These are phyloP conservation scores for Yoshiicerus persimilis DNA, from an alignment of 1,140 invertebrate genomes.

Conservation along the genomic window DNA sequence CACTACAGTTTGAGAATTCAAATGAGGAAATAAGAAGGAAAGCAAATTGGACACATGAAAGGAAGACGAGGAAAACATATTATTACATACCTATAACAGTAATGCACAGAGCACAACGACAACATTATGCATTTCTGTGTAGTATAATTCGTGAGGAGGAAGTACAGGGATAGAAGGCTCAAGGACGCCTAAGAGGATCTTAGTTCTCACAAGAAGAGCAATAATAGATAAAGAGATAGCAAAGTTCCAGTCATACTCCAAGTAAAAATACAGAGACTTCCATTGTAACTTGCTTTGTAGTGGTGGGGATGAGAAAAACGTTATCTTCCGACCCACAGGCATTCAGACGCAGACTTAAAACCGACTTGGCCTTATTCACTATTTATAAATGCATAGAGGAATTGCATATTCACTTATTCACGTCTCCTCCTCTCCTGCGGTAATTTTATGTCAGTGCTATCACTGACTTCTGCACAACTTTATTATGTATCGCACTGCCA, in stretches of 20 bases:
- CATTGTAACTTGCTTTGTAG: too few relatives aligned
- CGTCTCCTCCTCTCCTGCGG: background rate
- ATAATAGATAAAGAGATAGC: background rate
- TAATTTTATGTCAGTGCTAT: background rate
- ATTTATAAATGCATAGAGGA: background rate
- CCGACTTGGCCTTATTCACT: background rate
- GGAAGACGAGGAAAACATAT: background rate
- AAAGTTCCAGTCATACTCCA: background rate
- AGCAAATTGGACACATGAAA: conserved; percentile 12
- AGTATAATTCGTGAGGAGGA: background rate
- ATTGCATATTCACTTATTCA: background rate
- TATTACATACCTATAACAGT: background rate
- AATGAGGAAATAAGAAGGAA: background rate
- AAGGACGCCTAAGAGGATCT: background rate
- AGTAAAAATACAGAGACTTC: too few relatives aligned
- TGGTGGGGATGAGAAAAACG: background rate
- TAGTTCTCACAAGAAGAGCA: background rate
- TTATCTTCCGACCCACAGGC: background rate
- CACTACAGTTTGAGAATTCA: background rate
- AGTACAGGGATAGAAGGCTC: background rate
- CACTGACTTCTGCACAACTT: background rate
- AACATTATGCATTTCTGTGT: background rate
- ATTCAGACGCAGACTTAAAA: background rate
- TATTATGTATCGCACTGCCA: background rate
- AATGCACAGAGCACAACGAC: background rate